These are phyloP conservation scores for Homarus americanus DNA, from an alignment of 1,140 invertebrate species.

Conservation along the genomic window DNA sequence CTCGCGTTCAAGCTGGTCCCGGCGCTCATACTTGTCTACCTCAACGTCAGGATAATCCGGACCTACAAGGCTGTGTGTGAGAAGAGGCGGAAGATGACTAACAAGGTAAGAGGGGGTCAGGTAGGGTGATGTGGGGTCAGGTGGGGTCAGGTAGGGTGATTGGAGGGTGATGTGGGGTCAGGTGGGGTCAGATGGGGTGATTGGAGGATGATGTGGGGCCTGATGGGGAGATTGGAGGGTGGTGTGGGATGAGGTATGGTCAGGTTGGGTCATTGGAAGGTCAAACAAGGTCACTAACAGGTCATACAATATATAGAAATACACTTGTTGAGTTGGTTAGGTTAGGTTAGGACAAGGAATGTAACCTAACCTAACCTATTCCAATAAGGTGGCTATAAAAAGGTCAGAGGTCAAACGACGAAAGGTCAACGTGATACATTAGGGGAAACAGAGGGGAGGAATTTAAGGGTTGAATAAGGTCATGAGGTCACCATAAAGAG, in stretches of 20 bases:
- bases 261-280: not conserved
- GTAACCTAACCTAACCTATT: too few species aligned
- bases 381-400: too few species aligned
- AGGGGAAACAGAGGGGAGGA: too few species aligned
- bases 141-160: not conserved
- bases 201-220: not conserved
- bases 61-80: constrained; percentile 63
- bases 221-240: not conserved
- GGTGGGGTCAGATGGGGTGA: not conserved
- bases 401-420: too few species aligned
- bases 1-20: constrained; percentile 48
- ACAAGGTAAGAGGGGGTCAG: constrained; percentile 47
- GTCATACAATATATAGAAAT: too few species aligned
- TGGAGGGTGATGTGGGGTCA: not conserved
- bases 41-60: constrained; percentile 56
- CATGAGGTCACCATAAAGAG: too few species aligned
- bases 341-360: too few species aligned
- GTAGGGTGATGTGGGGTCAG: too few species aligned
- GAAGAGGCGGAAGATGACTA: constrained; percentile 62
- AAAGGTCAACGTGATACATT: too few species aligned
- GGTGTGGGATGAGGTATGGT: not conserved
- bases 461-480: too few species aligned
- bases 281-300: not conserved
- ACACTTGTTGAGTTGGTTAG: too few species aligned
- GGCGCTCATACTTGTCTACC: constrained; percentile 48